Percentiles rank a stretch among this genome's conserved stretches.
These are phyloP conservation scores for Drosophila prolongata DNA, from an alignment of 2,888 invertebrate genomes.

Conservation along the genomic window DNA sequence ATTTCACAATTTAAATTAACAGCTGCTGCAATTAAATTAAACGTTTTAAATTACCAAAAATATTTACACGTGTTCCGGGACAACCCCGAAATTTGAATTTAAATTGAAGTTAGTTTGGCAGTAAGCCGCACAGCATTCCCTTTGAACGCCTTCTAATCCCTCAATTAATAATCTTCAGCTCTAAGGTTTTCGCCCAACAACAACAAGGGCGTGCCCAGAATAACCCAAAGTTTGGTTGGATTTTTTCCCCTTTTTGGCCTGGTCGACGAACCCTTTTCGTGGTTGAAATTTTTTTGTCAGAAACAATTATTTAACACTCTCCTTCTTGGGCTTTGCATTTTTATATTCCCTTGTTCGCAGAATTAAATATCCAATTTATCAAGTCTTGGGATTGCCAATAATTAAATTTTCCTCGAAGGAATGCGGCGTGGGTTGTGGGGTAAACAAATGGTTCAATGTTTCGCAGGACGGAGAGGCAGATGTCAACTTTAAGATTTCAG, in stretches of 20 bases:
- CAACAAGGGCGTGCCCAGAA: constrained; percentile 47
- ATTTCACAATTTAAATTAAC: constrained; percentile 66
- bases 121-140: constrained; percentile 38
- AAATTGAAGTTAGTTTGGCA: constrained; percentile 70
- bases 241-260: constrained; percentile 7
- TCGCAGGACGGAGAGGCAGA: neutral
- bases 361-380: constrained; percentile 69
- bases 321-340: constrained; percentile 19
- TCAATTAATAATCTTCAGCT: constrained; percentile 75
- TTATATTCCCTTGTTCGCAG: constrained; percentile 19
- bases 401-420: constrained; percentile 40
- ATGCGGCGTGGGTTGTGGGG: neutral
- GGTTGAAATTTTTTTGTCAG: constrained; percentile 54
- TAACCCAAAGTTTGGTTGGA: constrained; percentile 57
- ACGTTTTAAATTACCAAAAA: constrained; percentile 64
- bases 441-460: neutral
- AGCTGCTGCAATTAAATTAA: constrained; percentile 76
- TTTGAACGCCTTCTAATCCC: constrained; percentile 72
- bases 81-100: constrained; percentile 65
- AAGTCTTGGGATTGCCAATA: constrained; percentile 45
- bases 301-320: constrained; percentile 68
- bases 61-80: constrained; percentile 65
- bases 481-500: constrained; percentile 52
- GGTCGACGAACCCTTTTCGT: constrained; percentile 67
- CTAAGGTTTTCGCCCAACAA: constrained; percentile 42